These are phyloP conservation scores for Drosophila atripex DNA, from an alignment of 2,888 invertebrate species.

Conservation along the genomic window DNA sequence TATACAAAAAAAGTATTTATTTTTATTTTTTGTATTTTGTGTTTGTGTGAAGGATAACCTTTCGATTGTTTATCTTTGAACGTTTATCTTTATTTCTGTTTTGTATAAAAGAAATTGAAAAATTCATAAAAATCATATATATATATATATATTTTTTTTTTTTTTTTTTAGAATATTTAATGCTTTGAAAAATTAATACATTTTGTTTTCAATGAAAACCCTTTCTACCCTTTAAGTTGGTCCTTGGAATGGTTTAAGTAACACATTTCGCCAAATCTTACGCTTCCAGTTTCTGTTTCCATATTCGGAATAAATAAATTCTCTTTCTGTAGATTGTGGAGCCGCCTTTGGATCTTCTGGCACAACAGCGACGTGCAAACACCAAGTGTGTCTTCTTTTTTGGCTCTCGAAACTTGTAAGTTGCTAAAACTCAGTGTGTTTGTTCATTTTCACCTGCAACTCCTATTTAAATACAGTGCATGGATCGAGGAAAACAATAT, in stretches of 20 bases:
- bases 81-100: not conserved
- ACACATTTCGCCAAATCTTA: not conserved
- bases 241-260: not conserved
- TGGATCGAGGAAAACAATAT: conserved; percentile 95
- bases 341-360: conserved; percentile 91
- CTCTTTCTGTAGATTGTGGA: conserved; percentile 87
- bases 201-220: too few relatives aligned
- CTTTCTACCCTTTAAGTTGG: too few relatives aligned
- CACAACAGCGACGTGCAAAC: conserved; percentile 89
- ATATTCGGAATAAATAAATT: not conserved
- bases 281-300: not conserved
- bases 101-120: not conserved
- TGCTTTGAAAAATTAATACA: not conserved
- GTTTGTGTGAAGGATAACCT: not conserved
- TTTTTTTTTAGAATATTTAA: not conserved
- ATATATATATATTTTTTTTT: not conserved
- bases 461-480: conserved; percentile 86
- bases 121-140: not conserved
- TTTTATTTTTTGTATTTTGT: not conserved
- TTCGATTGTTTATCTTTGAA: not conserved
- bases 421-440: conserved; percentile 16
- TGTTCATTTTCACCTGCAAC: not conserved
- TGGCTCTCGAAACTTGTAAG: conserved; percentile 98
- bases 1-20: not conserved
- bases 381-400: conserved; percentile 96